Percentiles rank a stretch among this genome's conserved stretches.
Conservation (phyloP, 1,140 invertebrate species). For the Bicyclus anynana region DNA sequence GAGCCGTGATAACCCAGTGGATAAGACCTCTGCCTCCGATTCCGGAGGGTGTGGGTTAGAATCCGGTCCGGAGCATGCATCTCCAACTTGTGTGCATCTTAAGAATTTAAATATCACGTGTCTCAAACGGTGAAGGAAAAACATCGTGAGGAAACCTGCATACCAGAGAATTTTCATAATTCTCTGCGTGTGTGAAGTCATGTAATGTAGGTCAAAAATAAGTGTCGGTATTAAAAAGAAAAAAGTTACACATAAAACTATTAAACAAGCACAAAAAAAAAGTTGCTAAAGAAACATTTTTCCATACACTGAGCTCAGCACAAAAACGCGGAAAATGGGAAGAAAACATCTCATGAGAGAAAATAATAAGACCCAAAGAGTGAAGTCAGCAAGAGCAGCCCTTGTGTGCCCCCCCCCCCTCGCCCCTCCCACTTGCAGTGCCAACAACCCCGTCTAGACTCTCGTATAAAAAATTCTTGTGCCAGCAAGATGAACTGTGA, state of each 20-base stretch:
- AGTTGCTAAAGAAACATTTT: conserved; percentile 20
- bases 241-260: not conserved
- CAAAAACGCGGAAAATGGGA: conserved; percentile 20
- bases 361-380: conserved; percentile 28
- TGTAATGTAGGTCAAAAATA: no score
- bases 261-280: conserved; percentile 8
- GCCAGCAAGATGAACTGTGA: conserved; percentile 15
- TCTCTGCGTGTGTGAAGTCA: no score
- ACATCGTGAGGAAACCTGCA: no score
- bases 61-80: no score
- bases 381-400: conserved; percentile 21
- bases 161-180: no score
- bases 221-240: not conserved
- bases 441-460: conserved; percentile 21
- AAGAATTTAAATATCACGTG: no score
- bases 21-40: no score
- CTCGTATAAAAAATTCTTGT: conserved; percentile 24
- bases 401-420: conserved; percentile 7
- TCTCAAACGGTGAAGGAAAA: no score
- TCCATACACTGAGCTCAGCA: conserved; percentile 6
- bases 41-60: no score
- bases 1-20: no score
- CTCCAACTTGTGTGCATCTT: no score
- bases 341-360: conserved; percentile 28
- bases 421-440: not conserved